Evolutionary conservation across 92 coral and sea anemone species (phyloP).

Genomic region (Umimayanthus chanpuru): DNA sequence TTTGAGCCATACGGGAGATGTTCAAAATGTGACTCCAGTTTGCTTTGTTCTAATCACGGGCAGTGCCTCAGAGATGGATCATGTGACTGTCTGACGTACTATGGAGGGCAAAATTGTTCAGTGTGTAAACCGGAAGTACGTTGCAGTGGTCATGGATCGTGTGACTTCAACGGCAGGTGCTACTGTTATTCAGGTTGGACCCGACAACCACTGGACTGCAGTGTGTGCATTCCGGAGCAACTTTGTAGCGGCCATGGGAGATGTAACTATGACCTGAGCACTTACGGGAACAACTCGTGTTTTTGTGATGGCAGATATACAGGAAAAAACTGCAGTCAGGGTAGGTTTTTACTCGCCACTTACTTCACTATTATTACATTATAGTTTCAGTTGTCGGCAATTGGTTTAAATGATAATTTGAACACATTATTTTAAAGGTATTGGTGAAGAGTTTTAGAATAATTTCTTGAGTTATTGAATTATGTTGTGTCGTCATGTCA

Average conservation of each 20-base stretch:
- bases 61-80: conserved; percentile 67
- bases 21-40: conserved; percentile 57
- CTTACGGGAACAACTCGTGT: conserved; percentile 57
- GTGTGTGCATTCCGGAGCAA: conserved; percentile 53
- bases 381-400: too few species aligned
- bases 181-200: conserved; percentile 71
- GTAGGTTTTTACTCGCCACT: conserved; percentile 19
- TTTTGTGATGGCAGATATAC: conserved; percentile 56
- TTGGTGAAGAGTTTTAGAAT: too few species aligned
- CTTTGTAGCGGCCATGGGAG: conserved; percentile 68
- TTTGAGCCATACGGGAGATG: conserved; percentile 75
- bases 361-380: too few species aligned
- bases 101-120: conserved; percentile 55
- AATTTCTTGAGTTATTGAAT: too few species aligned
- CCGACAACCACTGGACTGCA: conserved; percentile 57
- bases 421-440: too few species aligned
- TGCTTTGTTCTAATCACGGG: conserved; percentile 64
- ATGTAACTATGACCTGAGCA: conserved; percentile 58
- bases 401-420: too few species aligned
- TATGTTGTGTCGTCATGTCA: too few species aligned
- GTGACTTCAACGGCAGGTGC: conserved; percentile 66
- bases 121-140: conserved; percentile 58
- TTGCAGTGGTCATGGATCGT: conserved; percentile 70
- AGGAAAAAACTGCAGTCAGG: conserved; percentile 60
- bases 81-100: conserved; percentile 61